These are phyloP conservation scores for Hemaris fuciformis DNA, from an alignment of 2,888 invertebrate genomes.

Conservation along the genomic window DNA sequence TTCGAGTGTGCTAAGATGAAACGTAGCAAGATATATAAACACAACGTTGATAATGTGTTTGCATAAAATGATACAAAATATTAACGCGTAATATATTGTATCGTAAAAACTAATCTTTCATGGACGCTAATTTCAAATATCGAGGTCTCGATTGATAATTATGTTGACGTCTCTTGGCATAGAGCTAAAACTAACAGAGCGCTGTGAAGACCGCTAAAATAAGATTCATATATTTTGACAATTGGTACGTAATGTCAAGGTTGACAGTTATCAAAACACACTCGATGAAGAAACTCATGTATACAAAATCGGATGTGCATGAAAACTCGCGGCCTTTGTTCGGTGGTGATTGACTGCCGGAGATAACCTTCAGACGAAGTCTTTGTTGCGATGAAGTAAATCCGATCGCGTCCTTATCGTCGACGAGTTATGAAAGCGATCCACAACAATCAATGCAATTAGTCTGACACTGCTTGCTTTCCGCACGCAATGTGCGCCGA, in stretches of 20 bases:
- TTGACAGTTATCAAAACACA: background rate
- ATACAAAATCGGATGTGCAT: background rate
- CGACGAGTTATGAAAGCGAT: constrained; percentile 45
- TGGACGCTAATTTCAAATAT: background rate
- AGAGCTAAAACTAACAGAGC: background rate
- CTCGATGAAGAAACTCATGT: constrained; percentile 4
- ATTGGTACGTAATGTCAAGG: constrained; percentile 8
- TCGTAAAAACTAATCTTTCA: background rate
- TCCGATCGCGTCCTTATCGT: constrained; percentile 44
- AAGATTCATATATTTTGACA: background rate
- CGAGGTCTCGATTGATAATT: background rate
- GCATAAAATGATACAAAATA: too few relatives aligned
- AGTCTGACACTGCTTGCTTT: constrained; percentile 26
- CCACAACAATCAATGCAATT: constrained; percentile 46
- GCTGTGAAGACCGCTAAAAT: background rate
- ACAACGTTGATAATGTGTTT: too few relatives aligned
- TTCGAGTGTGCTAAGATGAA: too few relatives aligned
- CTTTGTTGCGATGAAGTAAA: constrained; percentile 46
- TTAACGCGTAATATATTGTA: too few relatives aligned
- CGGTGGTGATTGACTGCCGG: constrained; percentile 17
- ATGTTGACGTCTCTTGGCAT: background rate
- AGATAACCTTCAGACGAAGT: constrained; percentile 35
- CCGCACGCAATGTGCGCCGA: constrained; percentile 11
- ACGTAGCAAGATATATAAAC: too few relatives aligned
- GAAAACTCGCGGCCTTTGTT: constrained; percentile 11